These are phyloP conservation scores for Brassicogethes aeneus DNA, from an alignment of 2,888 invertebrate species.

Conservation along the genomic window DNA sequence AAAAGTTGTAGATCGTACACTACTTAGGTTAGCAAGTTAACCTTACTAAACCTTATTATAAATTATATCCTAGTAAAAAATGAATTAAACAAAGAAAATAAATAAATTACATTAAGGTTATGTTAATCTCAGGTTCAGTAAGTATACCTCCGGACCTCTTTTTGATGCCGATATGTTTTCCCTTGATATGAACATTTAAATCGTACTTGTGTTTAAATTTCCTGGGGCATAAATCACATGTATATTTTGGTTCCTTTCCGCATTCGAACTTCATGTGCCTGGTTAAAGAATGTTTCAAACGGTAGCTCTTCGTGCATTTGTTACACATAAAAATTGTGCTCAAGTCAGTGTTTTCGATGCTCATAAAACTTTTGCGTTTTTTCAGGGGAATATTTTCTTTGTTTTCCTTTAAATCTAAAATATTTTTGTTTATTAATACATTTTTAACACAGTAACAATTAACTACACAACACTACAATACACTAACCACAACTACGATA, in stretches of 20 bases:
- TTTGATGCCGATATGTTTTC: constrained; percentile 27
- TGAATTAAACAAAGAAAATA: too few relatives aligned
- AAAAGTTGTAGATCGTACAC: too few relatives aligned
- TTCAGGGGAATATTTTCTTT: constrained; percentile 17
- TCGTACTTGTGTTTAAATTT: constrained; percentile 47
- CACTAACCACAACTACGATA: not conserved
- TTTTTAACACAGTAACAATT: too few relatives aligned
- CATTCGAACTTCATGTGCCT: constrained; percentile 46
- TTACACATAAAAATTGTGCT: constrained; percentile 35
- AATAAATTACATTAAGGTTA: too few relatives aligned
- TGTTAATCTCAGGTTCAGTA: too few relatives aligned
- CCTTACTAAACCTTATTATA: too few relatives aligned
- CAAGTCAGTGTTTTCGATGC: constrained; percentile 12
- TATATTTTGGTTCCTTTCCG: constrained; percentile 51
- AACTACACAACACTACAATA: not conserved
- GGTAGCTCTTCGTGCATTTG: constrained; percentile 45
- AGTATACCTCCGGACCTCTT: too few relatives aligned
- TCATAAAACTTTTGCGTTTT: not conserved
- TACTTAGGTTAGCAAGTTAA: too few relatives aligned
- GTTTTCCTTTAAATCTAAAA: too few relatives aligned
- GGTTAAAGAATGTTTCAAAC: constrained; percentile 44
- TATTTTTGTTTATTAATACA: too few relatives aligned
- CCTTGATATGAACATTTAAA: constrained; percentile 39
- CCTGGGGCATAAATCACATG: constrained; percentile 53
- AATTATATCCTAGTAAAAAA: too few relatives aligned